Conservation (phyloP, 2,797 vertebrate genomes). For the Rhabdomys pumilio region DNA sequence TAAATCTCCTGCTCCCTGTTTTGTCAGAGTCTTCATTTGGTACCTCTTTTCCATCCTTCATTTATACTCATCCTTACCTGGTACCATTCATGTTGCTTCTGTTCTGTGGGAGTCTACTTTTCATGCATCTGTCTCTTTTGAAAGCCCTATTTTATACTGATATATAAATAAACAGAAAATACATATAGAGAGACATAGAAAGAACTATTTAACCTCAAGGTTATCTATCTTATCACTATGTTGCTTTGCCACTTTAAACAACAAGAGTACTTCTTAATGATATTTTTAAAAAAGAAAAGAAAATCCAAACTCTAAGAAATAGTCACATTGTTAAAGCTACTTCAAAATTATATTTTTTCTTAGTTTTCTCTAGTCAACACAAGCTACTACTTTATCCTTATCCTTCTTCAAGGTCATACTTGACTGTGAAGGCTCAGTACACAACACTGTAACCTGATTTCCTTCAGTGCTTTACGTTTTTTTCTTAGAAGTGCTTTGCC, state of each 20-base stretch:
- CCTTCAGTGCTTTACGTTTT: conserved; percentile 52
- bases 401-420: conserved; percentile 25
- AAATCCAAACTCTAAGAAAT: not conserved
- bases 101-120: not conserved
- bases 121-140: not conserved
- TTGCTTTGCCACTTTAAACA: not conserved
- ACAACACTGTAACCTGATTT: conserved; percentile 53
- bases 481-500: conserved; percentile 27
- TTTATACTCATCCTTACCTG: not conserved
- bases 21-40: conserved; percentile 22
- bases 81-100: not conserved
- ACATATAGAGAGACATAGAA: not conserved
- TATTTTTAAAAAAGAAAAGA: not conserved
- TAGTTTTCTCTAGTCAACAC: conserved; percentile 4
- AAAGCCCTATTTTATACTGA: not conserved
- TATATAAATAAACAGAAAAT: conserved; percentile 59
- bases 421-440: conserved; percentile 39
- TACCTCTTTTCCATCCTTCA: not conserved
- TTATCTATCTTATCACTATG: not conserved
- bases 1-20: not conserved
- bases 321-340: conserved; percentile 35
- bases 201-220: not conserved
- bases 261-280: not conserved
- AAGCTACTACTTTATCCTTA: conserved; percentile 35
- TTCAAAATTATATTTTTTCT: conserved; percentile 53